phyloP scores from a whole-genome alignment of 1,140 invertebrate species.

The Leptoteleia sp. region DNA sequence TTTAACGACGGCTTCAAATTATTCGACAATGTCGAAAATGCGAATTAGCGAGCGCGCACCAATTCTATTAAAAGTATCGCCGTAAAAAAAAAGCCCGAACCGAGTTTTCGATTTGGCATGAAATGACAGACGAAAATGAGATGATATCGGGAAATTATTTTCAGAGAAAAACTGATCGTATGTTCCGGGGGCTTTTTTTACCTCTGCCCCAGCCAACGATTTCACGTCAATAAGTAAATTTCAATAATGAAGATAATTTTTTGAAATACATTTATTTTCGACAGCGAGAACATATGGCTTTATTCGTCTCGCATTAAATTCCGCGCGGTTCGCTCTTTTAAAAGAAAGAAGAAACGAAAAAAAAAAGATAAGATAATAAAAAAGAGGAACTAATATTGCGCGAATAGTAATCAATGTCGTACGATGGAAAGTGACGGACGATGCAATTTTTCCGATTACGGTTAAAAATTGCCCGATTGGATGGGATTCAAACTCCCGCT shows the following conservation, averaged over 20 bases:
- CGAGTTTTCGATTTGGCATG: slow-evolving; percentile 25
- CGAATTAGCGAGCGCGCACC: slow-evolving; percentile 19
- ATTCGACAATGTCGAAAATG: slow-evolving; percentile 44
- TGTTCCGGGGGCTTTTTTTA: slow-evolving; percentile 14
- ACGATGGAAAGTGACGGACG: too few species aligned
- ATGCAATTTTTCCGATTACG: too few species aligned
- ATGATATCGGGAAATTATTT: slow-evolving; percentile 47
- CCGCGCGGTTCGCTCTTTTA: too few species aligned
- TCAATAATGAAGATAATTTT: slow-evolving; percentile 11
- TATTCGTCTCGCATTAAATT: not conserved
- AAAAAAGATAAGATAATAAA: too few species aligned
- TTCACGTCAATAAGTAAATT: slow-evolving; percentile 21
- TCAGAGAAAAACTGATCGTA: slow-evolving; percentile 10
- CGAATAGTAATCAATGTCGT: too few species aligned
- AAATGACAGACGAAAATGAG: slow-evolving; percentile 46
- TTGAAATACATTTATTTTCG: slow-evolving; percentile 13
- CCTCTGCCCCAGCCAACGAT: not conserved
- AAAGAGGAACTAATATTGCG: too few species aligned
- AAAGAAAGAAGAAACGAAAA: too few species aligned
- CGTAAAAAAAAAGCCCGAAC: slow-evolving; percentile 6
- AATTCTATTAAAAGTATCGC: slow-evolving; percentile 30
- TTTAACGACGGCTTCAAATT: slow-evolving; percentile 26
- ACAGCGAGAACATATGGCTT: not conserved
- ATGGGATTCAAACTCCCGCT: too few species aligned
- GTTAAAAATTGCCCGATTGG: too few species aligned